Evolutionary conservation across 2,113 vertebrate species (phyloP).

Genomic region (Muntiacus reevesi): DNA sequence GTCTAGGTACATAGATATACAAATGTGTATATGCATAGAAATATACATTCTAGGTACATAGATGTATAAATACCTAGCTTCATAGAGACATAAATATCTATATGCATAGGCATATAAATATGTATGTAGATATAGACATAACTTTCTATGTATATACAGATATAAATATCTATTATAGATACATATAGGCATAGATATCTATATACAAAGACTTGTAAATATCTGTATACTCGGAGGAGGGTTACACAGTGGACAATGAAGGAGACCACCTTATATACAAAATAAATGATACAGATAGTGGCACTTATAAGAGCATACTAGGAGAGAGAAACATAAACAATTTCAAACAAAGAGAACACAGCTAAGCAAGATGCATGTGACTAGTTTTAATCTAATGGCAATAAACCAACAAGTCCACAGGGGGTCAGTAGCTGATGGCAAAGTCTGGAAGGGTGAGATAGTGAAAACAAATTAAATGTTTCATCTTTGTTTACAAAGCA

Average conservation of each 20-base stretch:
- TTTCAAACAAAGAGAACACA: neutral
- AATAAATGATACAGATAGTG: too few relatives aligned
- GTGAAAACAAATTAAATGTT: neutral
- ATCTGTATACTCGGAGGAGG: neutral
- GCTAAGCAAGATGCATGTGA: neutral
- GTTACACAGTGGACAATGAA: neutral
- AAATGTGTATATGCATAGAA: neutral
- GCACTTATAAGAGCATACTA: too few relatives aligned
- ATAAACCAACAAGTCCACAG: neutral
- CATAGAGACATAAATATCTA: neutral
- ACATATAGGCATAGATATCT: too few relatives aligned
- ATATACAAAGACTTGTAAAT: neutral
- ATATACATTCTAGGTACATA: too few relatives aligned
- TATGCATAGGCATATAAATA: too few relatives aligned
- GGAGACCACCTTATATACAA: neutral
- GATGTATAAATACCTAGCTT: neutral
- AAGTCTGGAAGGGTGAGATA: neutral
- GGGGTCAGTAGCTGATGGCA: neutral
- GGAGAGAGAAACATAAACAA: too few relatives aligned
- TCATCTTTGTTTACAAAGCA: neutral
- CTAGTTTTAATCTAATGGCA: neutral
- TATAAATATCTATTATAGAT: too few relatives aligned
- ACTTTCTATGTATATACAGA: too few relatives aligned
- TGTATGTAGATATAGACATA: too few relatives aligned
- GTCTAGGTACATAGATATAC: neutral